Conservation (phyloP, 1,140 invertebrate genomes). For the Proales similis region DNA sequence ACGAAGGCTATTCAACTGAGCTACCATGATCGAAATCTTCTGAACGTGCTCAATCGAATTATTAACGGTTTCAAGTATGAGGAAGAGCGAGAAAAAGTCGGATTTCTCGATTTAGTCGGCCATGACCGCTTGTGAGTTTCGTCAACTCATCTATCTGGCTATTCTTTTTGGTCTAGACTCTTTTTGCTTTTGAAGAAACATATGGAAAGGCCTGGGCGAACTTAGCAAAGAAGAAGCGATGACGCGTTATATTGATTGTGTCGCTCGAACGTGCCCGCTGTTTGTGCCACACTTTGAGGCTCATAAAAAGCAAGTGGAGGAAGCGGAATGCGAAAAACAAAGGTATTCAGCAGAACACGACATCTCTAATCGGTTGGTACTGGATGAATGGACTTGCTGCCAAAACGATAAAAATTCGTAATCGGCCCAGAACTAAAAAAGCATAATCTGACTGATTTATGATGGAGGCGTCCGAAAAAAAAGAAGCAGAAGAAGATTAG, state of each 20-base stretch:
- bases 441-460: too few species aligned
- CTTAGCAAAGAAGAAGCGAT: conserved; percentile 77
- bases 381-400: too few species aligned
- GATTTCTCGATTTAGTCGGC: conserved; percentile 88
- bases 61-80: conserved; percentile 74
- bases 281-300: conserved; percentile 86
- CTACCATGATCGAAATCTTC: conserved; percentile 81
- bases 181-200: conserved; percentile 58
- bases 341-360: neutral
- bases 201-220: conserved; percentile 82
- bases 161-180: conserved; percentile 1
- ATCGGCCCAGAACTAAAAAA: too few species aligned
- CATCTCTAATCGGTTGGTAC: neutral
- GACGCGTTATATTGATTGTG: conserved; percentile 76
- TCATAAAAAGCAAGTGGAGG: conserved; percentile 73
- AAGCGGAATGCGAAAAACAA: conserved; percentile 55
- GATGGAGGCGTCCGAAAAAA: too few species aligned
- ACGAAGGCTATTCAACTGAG: conserved; percentile 79
- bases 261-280: conserved; percentile 76
- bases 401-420: too few species aligned
- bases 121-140: conserved; percentile 67
- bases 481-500: too few species aligned
- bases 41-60: conserved; percentile 86
- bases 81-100: conserved; percentile 68
- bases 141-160: neutral